Percentiles rank a stretch among this genome's conserved stretches.
Conservation (phyloP, 2,888 invertebrate genomes). For the Pardosa pseudoannulata region DNA sequence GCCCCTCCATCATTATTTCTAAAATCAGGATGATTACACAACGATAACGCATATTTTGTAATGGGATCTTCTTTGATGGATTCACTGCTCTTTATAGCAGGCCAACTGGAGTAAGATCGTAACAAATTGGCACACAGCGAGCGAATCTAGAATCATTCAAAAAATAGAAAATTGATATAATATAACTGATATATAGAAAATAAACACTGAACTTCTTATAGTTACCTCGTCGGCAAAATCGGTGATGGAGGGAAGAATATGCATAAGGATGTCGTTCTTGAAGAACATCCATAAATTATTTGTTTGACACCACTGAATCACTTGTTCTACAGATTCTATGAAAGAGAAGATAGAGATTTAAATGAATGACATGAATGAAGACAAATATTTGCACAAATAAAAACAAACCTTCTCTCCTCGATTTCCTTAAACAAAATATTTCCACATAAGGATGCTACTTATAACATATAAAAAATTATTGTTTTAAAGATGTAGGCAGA, state of each 20-base stretch:
- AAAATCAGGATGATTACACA: slow-evolving; percentile 82
- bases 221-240: slow-evolving; percentile 71
- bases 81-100: background rate
- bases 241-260: slow-evolving; percentile 56
- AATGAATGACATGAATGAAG: no score
- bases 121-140: slow-evolving; percentile 26
- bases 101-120: slow-evolving; percentile 8
- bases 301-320: slow-evolving; percentile 45
- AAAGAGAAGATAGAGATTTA: background rate
- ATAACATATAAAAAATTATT: no score
- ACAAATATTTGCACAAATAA: no score
- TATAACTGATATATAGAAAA: no score
- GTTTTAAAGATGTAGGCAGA: no score
- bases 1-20: slow-evolving; percentile 83
- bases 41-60: slow-evolving; percentile 76
- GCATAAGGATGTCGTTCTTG: slow-evolving; percentile 31
- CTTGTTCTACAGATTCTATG: slow-evolving; percentile 24
- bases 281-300: slow-evolving; percentile 59
- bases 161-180: background rate
- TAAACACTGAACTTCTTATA: no score
- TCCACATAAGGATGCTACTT: no score
- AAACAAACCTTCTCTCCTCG: no score
- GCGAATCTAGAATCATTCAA: slow-evolving; percentile 36
- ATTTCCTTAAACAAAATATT: no score
- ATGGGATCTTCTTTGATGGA: background rate